Conservation (phyloP, 2,888 invertebrate species). For the Lomographa bimaculata region DNA sequence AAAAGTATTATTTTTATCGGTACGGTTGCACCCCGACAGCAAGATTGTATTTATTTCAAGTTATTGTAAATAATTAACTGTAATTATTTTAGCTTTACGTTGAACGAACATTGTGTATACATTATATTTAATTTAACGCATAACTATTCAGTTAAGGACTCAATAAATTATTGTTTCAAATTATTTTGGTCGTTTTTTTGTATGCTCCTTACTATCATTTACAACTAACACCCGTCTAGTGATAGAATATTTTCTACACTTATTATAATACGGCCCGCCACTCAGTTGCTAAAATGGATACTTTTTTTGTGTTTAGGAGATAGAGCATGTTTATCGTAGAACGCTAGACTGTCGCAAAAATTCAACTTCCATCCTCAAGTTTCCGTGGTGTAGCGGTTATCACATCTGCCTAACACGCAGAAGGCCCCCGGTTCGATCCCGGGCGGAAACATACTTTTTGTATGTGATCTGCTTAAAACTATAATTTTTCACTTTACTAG, state of each 20-base stretch:
- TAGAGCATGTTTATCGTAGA: too few relatives aligned
- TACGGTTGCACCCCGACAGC: slow-evolving; percentile 34
- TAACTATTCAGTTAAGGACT: slow-evolving; percentile 68
- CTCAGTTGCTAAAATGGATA: too few relatives aligned
- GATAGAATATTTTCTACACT: too few relatives aligned
- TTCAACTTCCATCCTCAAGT: too few relatives aligned
- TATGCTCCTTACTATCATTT: too few relatives aligned
- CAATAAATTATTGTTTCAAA: slow-evolving; percentile 82
- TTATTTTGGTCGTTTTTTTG: slow-evolving; percentile 39
- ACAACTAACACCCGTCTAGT: too few relatives aligned
- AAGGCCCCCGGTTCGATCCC: slow-evolving; percentile 95
- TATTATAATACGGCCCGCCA: too few relatives aligned
- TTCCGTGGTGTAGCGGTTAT: slow-evolving; percentile 95
- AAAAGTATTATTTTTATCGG: slow-evolving; percentile 29
- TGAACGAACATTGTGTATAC: slow-evolving; percentile 67
- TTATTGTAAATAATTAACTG: slow-evolving; percentile 67
- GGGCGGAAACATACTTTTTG: slow-evolving; percentile 87
- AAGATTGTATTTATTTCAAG: slow-evolving; percentile 46
- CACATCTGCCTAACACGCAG: slow-evolving; percentile 96
- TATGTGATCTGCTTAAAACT: too few relatives aligned
- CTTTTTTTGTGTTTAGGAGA: too few relatives aligned
- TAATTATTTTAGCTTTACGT: slow-evolving; percentile 55
- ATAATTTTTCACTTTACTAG: too few relatives aligned
- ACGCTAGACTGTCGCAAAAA: too few relatives aligned
- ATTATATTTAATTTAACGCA: slow-evolving; percentile 64